These are phyloP conservation scores for Bombus breviceps DNA, from an alignment of 1,140 invertebrate genomes.

Conservation along the genomic window DNA sequence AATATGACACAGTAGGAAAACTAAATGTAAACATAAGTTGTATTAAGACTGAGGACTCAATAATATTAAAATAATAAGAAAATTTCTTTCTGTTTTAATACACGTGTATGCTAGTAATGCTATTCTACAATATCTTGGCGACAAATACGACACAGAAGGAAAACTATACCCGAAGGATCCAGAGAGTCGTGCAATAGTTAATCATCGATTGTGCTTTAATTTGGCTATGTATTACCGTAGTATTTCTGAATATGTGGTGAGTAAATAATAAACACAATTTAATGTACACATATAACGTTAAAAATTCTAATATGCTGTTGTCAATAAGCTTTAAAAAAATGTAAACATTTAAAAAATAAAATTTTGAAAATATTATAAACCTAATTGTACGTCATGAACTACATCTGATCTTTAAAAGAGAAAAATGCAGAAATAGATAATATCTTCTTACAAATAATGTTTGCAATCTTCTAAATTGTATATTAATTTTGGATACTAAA, in stretches of 20 bases:
- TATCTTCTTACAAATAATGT: too few relatives aligned
- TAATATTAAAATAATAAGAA: not conserved
- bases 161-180: constrained; percentile 88
- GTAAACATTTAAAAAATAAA: not conserved
- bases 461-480: too few relatives aligned
- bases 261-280: constrained; percentile 57
- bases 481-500: too few relatives aligned
- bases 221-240: constrained; percentile 88
- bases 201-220: constrained; percentile 90
- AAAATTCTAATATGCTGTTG: not conserved
- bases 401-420: too few relatives aligned
- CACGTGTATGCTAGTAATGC: constrained; percentile 84
- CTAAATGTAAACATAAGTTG: too few relatives aligned
- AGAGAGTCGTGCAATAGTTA: constrained; percentile 87
- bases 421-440: too few relatives aligned
- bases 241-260: constrained; percentile 87
- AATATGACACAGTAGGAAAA: constrained; percentile 85
- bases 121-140: constrained; percentile 90
- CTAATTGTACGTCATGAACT: not conserved
- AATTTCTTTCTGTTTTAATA: not conserved
- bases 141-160: constrained; percentile 86
- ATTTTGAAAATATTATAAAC: not conserved
- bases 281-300: not conserved
- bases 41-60: too few relatives aligned
- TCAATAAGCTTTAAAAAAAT: not conserved